Base-by-base conservation (phyloP, 2,113 vertebrate genomes). In the Casuarius casuarius region DNA sequence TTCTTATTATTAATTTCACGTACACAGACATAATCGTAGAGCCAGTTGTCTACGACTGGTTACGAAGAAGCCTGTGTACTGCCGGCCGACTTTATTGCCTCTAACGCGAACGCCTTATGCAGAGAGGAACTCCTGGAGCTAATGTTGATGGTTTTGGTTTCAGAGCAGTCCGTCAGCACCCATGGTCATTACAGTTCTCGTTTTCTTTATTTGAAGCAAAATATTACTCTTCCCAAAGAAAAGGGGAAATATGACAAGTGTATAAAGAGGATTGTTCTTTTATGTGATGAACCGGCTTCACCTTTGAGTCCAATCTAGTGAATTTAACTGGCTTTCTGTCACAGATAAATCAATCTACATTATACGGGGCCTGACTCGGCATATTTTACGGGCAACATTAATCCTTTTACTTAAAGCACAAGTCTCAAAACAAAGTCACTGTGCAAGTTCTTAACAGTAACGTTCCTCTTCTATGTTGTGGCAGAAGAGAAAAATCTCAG, bases 271-370 rank as follows among this genome's bases (percentile, higher is more conserved):
- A n/a, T 68, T 76, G 51, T 52, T 61, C 14, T 95, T 95, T 93
- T 75, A 33, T 49, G 89, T 92, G 25, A 23, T 87, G 52, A 84
- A 93, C 72, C 68, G 95, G 42, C 38, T 83, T 97, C 71, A 96
- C 66, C 40, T 87, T 22, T 77, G 54, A 89, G 80, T 66, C 67
- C 48, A 65, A 5, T 73, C 52, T 86, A n/a, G 75, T 46, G 61
- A 19, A 78, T 95, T 93, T 92, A 92, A 31, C 44, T 89, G 80
- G 40, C 87, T 96, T 88, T 54, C 28, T 76, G 67, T 81, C 70
- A 42, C 90, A 33, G 33, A 78, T 83, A 54, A 91, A 95, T 96
- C 94, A 86, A 7, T 93, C 65, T 88, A 40, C 71, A 63, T 96
- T 85, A 42, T 22, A 7, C 1, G 21, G 44, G 31, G 29, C 56